Evolutionary conservation across 2,113 vertebrate species (phyloP), one percentile per base, ranked within the genome.

Genomic region (Muntiacus reevesi): DNA sequence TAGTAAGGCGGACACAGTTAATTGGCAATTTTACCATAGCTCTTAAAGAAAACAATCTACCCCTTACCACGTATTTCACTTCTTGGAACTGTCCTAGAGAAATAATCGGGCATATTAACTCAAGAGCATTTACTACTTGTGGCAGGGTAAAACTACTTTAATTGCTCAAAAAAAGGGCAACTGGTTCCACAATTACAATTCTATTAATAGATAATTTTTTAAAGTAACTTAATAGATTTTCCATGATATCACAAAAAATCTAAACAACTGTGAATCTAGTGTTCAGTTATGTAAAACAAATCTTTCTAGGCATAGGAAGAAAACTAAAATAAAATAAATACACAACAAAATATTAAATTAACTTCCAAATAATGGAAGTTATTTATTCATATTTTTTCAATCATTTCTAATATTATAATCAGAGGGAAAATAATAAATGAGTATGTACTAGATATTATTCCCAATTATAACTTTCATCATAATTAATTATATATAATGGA

Each of bases 21-120:
- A 87, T 83, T 76, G 50, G 84, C 9, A 93, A 47, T 83, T 85
- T 82, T 59, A 91, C n/a, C 43, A 96, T 10, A 91, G 54, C 11
- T 76, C 59, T 96, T 94, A 54, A 94, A 95, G 81, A 96, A 97
- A 94, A 95, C 71, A 96, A 67, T 47, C 40, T 76, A 64, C 11
- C 27, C 55, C 82, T 78, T 83, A 90, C 67, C 60, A 40, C 47
- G 30, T 43, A 52, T 88, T 96, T 50, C 5, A 91, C 36, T 84
- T 76, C 82, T 89, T 94, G 82, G 64, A 96, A 89, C 1, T 95
- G 52, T 84, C 62, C 87, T 95, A 95, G 87, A 97, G 76, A 94
- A 87, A 92, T 55, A 91, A 92, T 64, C 30, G 55, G 19, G 28
- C 55, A 60, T 85, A 57, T 84, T 78, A 91, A 91, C 36, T 91